Percentiles rank a stretch among this genome's conserved stretches.
These are phyloP conservation scores for Synanthedon formicaeformis DNA, from an alignment of 2,888 invertebrate genomes.

Conservation along the genomic window DNA sequence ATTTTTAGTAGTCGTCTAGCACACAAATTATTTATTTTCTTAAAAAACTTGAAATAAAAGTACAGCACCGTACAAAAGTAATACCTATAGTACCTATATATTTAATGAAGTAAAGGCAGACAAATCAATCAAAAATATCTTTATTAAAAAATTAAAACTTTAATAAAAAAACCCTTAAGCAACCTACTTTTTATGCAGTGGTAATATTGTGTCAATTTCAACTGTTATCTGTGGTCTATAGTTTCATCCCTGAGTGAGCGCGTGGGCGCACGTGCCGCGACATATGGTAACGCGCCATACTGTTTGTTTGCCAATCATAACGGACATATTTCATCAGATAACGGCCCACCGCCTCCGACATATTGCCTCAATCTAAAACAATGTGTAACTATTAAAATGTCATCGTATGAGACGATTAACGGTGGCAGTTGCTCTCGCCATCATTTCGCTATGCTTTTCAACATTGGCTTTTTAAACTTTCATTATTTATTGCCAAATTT, in stretches of 20 bases:
- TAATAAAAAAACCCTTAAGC: neutral
- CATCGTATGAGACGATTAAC: constrained; percentile 23
- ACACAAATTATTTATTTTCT: no score
- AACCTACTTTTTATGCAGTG: no score
- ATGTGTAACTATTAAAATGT: constrained; percentile 57
- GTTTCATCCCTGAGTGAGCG: constrained; percentile 66
- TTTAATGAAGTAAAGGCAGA: no score
- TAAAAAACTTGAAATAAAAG: no score
- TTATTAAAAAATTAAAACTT: no score
- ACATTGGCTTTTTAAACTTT: constrained; percentile 6
- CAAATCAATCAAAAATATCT: no score
- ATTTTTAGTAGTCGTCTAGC: no score
- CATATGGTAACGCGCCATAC: constrained; percentile 67
- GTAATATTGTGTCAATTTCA: neutral
- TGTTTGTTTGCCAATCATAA: constrained; percentile 72
- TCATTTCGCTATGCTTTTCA: constrained; percentile 43
- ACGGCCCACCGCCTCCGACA: constrained; percentile 58
- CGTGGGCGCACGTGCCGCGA: constrained; percentile 65
- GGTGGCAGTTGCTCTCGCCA: neutral
- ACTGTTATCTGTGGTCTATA: constrained; percentile 23
- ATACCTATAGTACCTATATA: no score
- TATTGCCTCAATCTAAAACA: constrained; percentile 62
- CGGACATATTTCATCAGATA: constrained; percentile 71
- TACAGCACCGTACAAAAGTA: no score
- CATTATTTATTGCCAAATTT: neutral